phyloP scores from a whole-genome alignment of 1,140 invertebrate species.

The Neuroterus valhalla region DNA sequence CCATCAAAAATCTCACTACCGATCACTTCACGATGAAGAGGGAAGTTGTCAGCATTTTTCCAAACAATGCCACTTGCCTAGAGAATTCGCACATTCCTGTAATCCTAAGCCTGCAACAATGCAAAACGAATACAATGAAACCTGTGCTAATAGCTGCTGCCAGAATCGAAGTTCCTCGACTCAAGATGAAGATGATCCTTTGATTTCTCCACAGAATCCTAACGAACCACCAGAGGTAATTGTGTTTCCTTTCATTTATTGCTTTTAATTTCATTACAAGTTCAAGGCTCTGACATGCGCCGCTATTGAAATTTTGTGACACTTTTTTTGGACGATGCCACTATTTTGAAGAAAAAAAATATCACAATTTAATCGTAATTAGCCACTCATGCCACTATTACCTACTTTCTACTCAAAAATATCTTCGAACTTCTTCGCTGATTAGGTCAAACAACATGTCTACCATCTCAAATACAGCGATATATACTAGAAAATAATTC shows the following conservation, averaged over 20 bases:
- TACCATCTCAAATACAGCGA: too few species aligned
- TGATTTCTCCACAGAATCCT: slow-evolving; percentile 42
- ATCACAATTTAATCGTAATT: too few species aligned
- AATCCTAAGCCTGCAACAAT: slow-evolving; percentile 31
- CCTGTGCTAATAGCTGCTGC: background rate
- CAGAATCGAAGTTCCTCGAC: slow-evolving; percentile 16
- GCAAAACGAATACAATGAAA: background rate
- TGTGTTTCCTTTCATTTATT: background rate
- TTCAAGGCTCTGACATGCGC: too few species aligned
- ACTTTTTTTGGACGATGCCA: too few species aligned
- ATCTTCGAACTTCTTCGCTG: too few species aligned
- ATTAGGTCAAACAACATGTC: too few species aligned
- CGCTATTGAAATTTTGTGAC: too few species aligned
- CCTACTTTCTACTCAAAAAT: too few species aligned
- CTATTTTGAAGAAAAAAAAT: too few species aligned
- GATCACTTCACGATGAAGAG: slow-evolving; percentile 33
- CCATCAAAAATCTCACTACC: slow-evolving; percentile 16
- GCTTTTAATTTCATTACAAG: too few species aligned
- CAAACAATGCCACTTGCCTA: slow-evolving; percentile 44
- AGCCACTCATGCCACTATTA: too few species aligned
- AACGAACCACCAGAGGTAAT: slow-evolving; percentile 56
- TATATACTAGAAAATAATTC: too few species aligned
- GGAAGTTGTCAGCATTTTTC: slow-evolving; percentile 37
- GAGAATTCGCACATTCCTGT: slow-evolving; percentile 42
- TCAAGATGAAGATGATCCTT: slow-evolving; percentile 50